Percentiles rank a stretch among this genome's conserved stretches.
Conservation (phyloP, 2,113 vertebrate species). For the Microcebus lehilahytsara region DNA sequence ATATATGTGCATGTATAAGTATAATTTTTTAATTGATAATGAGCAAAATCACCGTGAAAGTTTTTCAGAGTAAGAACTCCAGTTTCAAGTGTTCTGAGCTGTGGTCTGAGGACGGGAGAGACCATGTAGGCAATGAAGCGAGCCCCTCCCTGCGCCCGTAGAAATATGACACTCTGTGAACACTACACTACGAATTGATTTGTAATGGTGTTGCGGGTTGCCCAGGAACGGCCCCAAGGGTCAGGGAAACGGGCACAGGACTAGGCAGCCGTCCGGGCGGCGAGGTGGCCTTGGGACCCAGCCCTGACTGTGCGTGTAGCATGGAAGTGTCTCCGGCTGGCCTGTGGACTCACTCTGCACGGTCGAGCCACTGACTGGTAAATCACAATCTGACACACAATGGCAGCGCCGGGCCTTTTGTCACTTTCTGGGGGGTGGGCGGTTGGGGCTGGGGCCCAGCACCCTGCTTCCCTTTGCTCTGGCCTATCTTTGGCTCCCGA, state of each 20-base stretch:
- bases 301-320: background rate
- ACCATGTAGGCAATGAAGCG: background rate
- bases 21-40: background rate
- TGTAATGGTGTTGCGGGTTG: background rate
- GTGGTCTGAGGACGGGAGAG: background rate
- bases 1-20: background rate
- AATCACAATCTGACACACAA: slow-evolving; percentile 34
- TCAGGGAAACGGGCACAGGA: background rate
- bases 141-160: background rate
- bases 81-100: background rate
- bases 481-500: background rate
- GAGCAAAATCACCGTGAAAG: background rate
- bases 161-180: background rate
- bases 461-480: background rate
- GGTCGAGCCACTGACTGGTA: background rate
- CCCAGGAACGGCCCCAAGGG: background rate
- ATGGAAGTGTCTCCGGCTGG: background rate
- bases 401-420: background rate
- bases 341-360: background rate
- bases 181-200: background rate
- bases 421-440: background rate
- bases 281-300: slow-evolving; percentile 54
- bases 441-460: background rate
- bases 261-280: background rate
- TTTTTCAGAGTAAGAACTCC: background rate